Conservation (phyloP, 64 coral and sea anemone genomes). For the Actinia equina region DNA sequence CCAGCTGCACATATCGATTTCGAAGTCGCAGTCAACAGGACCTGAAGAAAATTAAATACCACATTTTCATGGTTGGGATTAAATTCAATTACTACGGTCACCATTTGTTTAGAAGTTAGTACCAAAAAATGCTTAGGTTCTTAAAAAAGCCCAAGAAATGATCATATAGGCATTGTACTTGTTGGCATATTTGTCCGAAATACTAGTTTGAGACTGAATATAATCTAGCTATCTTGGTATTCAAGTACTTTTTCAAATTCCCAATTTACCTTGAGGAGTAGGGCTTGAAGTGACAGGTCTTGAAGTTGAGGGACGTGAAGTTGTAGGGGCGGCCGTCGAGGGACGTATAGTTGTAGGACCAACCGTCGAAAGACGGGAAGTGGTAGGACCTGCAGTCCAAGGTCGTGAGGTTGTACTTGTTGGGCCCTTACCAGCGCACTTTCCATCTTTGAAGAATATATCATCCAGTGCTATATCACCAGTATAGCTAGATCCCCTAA, state of each 20-base stretch:
- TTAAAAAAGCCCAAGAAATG: too few species aligned
- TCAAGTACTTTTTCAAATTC: too few species aligned
- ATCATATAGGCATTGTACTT: too few species aligned
- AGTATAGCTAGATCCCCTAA: not conserved
- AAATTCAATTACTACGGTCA: too few species aligned
- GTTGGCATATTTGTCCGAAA: too few species aligned
- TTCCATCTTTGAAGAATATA: not conserved
- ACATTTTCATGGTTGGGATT: too few species aligned
- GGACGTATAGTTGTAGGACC: not conserved
- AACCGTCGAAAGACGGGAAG: not conserved
- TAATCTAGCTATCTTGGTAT: too few species aligned
- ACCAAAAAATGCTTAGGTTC: too few species aligned
- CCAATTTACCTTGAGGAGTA: not conserved
- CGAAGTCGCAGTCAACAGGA: slow-evolving; percentile 42
- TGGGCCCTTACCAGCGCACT: not conserved
- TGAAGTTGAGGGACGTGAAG: not conserved
- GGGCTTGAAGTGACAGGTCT: not conserved
- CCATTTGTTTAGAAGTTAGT: too few species aligned
- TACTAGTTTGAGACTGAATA: too few species aligned
- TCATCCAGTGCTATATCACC: not conserved
- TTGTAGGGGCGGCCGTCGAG: not conserved
- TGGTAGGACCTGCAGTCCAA: not conserved
- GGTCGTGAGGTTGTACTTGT: not conserved
- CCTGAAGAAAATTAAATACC: not conserved
- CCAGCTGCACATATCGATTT: slow-evolving; percentile 37